Conservation (phyloP, 2,888 invertebrate genomes). For the Synanthedon andrenaeformis region DNA sequence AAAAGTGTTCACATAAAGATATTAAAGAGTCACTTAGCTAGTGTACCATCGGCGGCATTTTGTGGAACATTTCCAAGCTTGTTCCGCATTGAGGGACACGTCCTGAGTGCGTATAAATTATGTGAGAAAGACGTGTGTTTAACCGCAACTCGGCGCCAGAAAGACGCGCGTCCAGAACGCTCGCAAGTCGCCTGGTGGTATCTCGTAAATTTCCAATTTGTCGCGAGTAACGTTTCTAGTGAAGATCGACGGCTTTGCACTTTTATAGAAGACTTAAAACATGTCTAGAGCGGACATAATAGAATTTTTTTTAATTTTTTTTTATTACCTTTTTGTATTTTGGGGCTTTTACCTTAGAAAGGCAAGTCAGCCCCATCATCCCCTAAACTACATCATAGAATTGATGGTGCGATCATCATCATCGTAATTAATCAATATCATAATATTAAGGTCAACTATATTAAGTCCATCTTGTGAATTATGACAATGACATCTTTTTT, state of each 20-base stretch:
- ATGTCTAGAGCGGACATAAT: not conserved
- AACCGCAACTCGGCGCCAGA: constrained; percentile 2
- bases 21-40: constrained; percentile 3
- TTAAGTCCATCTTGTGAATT: too few species aligned
- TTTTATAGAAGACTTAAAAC: not conserved
- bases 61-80: constrained; percentile 3
- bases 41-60: not conserved
- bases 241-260: not conserved
- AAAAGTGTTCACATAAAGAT: not conserved
- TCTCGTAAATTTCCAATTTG: not conserved
- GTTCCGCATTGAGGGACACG: not conserved
- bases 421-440: too few species aligned
- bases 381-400: too few species aligned
- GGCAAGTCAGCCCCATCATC: too few species aligned
- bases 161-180: constrained; percentile 10
- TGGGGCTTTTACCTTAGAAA: too few species aligned
- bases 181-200: constrained; percentile 8
- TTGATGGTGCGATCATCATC: too few species aligned
- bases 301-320: too few species aligned
- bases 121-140: not conserved
- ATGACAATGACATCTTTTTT: not conserved
- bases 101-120: constrained; percentile 2
- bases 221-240: constrained; percentile 6
- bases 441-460: too few species aligned
- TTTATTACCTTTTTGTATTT: too few species aligned